Evolutionary conservation across 2,113 vertebrate genomes (phyloP).

Genomic region (Lophotis ruficrista): DNA sequence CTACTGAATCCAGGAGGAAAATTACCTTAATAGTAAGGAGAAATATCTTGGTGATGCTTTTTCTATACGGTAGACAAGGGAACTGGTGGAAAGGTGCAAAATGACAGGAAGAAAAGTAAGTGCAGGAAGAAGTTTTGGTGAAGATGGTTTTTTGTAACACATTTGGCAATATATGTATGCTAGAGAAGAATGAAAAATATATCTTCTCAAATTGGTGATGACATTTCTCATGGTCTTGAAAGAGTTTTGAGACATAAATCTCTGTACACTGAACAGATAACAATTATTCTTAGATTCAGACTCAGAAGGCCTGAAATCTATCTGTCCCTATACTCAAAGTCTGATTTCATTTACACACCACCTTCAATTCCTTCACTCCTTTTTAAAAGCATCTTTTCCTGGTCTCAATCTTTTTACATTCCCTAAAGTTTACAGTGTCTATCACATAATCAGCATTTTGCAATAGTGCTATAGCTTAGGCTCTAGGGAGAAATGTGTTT

Average conservation of each 20-base stretch:
- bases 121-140: background rate
- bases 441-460: background rate
- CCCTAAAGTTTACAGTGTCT: background rate
- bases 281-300: background rate
- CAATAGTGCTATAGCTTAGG: background rate
- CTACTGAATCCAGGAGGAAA: background rate
- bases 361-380: background rate
- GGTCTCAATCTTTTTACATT: background rate
- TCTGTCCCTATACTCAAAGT: background rate
- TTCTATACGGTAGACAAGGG: background rate
- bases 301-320: background rate
- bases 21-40: background rate
- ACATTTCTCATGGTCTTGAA: background rate
- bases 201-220: background rate
- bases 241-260: background rate
- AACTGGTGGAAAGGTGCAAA: background rate
- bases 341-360: background rate
- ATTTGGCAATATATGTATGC: accelerated
- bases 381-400: background rate
- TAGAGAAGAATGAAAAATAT: background rate
- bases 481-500: background rate
- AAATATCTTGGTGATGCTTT: background rate
- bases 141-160: background rate
- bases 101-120: background rate
- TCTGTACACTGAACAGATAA: background rate